Evolutionary conservation across 1,140 invertebrate species (phyloP), one percentile per base, ranked within the genome.

Genomic region (Andricus grossulariae): DNA sequence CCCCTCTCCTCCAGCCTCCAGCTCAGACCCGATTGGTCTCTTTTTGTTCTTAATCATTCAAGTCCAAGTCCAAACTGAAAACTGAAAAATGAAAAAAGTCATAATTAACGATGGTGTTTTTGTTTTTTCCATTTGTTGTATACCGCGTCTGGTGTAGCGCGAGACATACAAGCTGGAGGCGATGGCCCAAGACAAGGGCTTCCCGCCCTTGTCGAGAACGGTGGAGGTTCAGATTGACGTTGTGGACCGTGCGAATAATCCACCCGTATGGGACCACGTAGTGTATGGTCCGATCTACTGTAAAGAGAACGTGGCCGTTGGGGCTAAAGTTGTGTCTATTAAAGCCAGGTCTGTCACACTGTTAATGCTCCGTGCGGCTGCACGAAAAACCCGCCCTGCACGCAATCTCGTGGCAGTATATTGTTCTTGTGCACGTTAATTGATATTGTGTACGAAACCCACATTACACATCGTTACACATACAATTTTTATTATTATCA

Each of bases 141-240:
- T 84, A 79, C 57, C 78, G 82, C 79, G 84, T 84, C 73, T 78
- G 79, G 60, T 87, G 92, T 95, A 98, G 97, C 96, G 97, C 93
- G 97, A 98, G 94, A 97, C 97, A 88, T 98, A 98, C 95, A 97
- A 97, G 93, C 94, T 98, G 95, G 96, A 97, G 94, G 97, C 97
- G 91, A 97, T 97, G 94, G 97, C 97, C 93, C 95, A 97, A 95
- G 97, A 98, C 94, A 97, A 97, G 94, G 97, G 97, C 90, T 97
- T 95, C 92, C 96, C 97, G 91, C 95, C 96, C 92, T 94, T 98
- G 91, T 97, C 96, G 90, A 94, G 97, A 93, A 96, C 96, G 90
- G 97, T 98, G 92, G 97, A 98, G 93, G 97, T 98, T 93, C 96
- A 97, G 92, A 98, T 98, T 93, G 97, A 98, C 94, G 97, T 98